Conservation (phyloP, 2,888 invertebrate species). For the Minunthozetes semirufus region DNA sequence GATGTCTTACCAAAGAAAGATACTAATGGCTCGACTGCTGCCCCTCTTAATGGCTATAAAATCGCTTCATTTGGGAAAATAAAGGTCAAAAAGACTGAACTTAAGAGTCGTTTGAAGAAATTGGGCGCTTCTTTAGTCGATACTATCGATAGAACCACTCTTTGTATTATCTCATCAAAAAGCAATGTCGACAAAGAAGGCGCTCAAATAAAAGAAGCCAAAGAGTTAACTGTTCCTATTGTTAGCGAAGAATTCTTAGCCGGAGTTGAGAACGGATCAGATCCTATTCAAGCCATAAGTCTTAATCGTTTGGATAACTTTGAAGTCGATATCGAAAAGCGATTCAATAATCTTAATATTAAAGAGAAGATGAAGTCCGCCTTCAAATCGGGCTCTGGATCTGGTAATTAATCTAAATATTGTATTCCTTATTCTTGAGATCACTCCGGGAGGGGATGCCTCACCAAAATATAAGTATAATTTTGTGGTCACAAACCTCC, state of each 20-base stretch:
- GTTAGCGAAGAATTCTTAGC: constrained; percentile 70
- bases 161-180: constrained; percentile 67
- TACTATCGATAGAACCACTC: constrained; percentile 59
- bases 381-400: constrained; percentile 29
- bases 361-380: constrained; percentile 29
- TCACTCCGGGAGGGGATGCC: background rate
- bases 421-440: background rate
- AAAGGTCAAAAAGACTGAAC: constrained; percentile 51
- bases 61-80: constrained; percentile 60
- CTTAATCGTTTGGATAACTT: constrained; percentile 3
- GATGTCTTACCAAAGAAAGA: background rate
- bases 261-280: constrained; percentile 49
- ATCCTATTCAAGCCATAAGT: constrained; percentile 12
- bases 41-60: constrained; percentile 47
- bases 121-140: constrained; percentile 68
- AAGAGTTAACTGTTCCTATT: constrained; percentile 66
- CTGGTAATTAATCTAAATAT: background rate
- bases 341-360: constrained; percentile 27
- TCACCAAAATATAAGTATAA: constrained; percentile 18
- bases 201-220: constrained; percentile 59
- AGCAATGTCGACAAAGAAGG: constrained; percentile 61
- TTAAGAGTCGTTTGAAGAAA: constrained; percentile 62
- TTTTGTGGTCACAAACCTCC: constrained; percentile 28
- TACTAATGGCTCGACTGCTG: background rate
- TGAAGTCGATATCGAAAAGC: constrained; percentile 26